Evolutionary conservation across 2,113 vertebrate species (phyloP).

Genomic region (Gopherus evgoodei): DNA sequence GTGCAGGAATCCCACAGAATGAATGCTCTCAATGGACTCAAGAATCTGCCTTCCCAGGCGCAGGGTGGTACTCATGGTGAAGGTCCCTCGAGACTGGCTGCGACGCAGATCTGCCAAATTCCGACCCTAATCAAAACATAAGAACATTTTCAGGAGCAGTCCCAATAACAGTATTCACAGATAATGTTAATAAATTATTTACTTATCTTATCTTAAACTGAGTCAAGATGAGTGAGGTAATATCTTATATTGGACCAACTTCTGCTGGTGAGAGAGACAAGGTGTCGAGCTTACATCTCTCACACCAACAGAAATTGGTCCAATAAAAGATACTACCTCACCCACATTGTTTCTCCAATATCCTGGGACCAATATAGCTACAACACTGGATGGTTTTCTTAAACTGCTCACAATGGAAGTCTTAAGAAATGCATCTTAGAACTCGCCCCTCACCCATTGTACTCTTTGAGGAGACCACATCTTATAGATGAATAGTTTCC

Average conservation of each 20-base stretch:
- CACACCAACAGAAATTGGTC: neutral
- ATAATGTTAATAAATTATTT: neutral
- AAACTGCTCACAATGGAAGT: neutral
- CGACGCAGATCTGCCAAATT: constrained; percentile 97
- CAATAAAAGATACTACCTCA: neutral
- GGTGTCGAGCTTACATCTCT: neutral
- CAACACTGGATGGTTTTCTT: neutral
- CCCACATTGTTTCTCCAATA: neutral
- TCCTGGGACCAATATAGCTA: neutral
- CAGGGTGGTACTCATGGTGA: constrained; percentile 95
- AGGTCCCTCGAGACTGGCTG: constrained; percentile 94
- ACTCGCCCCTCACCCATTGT: neutral
- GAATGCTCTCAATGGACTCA: constrained; percentile 98
- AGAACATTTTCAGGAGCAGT: neutral
- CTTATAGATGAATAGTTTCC: neutral
- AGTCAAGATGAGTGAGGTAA: neutral
- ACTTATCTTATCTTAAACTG: constrained; percentile 7
- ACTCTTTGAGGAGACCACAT: neutral
- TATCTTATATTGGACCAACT: neutral
- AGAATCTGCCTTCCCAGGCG: constrained; percentile 95
- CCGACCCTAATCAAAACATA: constrained; percentile 85
- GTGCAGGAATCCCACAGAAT: constrained; percentile 97
- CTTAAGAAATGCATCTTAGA: accelerated
- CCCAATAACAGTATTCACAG: constrained; percentile 9
- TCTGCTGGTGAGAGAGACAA: neutral